Evolutionary conservation across 2,113 vertebrate genomes (phyloP), one percentile per base, ranked within the genome.

Genomic region (Patagioenas fasciata): DNA sequence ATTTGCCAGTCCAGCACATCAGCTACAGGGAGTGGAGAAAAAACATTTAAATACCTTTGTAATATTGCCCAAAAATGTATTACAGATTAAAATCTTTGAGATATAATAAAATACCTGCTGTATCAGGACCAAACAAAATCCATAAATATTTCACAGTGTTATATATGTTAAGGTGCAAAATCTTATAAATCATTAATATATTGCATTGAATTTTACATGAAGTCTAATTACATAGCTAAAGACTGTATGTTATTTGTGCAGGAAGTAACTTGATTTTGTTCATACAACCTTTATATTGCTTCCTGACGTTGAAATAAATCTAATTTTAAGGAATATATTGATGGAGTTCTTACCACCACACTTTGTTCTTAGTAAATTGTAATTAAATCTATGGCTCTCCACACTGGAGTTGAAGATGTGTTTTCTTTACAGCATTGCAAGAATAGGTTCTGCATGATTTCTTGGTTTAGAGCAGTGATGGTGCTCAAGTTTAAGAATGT

Each of bases 221-320:
- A 64, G 11, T 56, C 20, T 88, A 31, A 57, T 90, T 15, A 24
- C 21, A 5, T 10, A 73, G 29, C 57, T 93, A 19, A 75, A 78
- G 32, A 17, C 53, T 64, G 6, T 34, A 9, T 47, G 40, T 64
- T 92, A 34, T 21, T 94, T 95, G 44, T 88, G 70, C 64, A 61
- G 70, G 64, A 90, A 78, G 77, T 50, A 75, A 50, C n/a, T 93
- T 54, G 17, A 9, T 87, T 92, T 82, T 80, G 10, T 79, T 84
- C 73, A 29, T 70, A 29, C 36, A 82, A 32, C 31, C 32, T 72
- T 89, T 66, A 24, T 85, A 36, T 62, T 94, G 36, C 70, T 91
- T 92, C 26, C 48, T 94, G 88, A 74, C 69, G 65, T 81, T 86
- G 88, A 83, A 93, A 73, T 58, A 69, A 93, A 13, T 29, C 60